These are phyloP conservation scores for Eulemur rubriventer DNA, from an alignment of 2,797 vertebrate genomes.

Conservation along the genomic window DNA sequence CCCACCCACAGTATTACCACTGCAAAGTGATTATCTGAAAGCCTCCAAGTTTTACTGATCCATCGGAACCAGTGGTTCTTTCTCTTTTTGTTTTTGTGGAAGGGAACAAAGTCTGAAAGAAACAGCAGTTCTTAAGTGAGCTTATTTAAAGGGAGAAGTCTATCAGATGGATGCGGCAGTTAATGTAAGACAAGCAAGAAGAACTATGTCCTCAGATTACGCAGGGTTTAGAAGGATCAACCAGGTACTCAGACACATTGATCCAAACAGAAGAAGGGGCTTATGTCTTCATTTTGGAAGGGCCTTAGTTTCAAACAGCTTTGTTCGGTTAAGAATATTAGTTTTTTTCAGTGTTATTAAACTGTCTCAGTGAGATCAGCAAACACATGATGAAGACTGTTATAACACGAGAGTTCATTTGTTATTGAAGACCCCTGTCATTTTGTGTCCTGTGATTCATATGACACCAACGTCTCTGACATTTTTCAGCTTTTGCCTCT, in stretches of 20 bases:
- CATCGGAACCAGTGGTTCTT: neutral
- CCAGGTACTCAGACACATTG: neutral
- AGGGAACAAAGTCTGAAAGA: neutral
- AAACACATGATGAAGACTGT: neutral
- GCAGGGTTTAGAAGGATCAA: neutral
- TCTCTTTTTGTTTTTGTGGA: neutral
- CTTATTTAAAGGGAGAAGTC: neutral
- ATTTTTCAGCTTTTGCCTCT: neutral
- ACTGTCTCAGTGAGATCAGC: neutral
- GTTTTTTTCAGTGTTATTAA: neutral
- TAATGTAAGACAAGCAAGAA: neutral
- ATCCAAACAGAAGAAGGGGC: neutral
- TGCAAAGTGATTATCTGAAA: neutral
- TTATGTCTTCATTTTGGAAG: slow-evolving; percentile 16
- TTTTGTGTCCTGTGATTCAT: neutral
- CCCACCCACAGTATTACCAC: neutral
- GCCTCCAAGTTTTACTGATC: neutral
- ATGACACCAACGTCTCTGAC: neutral
- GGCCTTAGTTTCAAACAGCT: neutral
- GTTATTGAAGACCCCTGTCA: neutral
- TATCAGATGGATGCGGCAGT: neutral
- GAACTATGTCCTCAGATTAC: neutral
- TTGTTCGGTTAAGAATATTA: neutral
- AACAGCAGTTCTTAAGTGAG: neutral
- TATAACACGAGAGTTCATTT: neutral